Percentiles rank a stretch among this genome's conserved stretches.
Evolutionary conservation across 2,113 vertebrate genomes (phyloP).

Genomic region (Entosphenus tridentatus): DNA sequence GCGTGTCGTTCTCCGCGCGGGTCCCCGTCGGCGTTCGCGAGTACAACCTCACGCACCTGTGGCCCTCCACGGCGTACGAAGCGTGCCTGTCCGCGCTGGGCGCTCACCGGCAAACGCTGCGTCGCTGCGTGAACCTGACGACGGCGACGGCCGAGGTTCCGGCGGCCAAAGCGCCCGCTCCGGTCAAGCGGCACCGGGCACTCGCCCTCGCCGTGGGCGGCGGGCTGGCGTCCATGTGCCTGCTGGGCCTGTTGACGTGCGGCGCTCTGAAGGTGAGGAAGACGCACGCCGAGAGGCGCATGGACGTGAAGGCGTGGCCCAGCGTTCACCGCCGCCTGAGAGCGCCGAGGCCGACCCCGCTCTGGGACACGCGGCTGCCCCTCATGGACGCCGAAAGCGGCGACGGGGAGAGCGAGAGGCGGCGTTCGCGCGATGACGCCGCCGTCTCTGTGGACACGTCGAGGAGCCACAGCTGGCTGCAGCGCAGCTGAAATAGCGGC

Average conservation of each 20-base stretch:
- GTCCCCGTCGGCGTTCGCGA: conserved; percentile 37
- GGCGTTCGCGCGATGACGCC: no score
- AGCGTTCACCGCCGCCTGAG: no score
- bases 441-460: no score
- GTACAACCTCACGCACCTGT: conserved; percentile 41
- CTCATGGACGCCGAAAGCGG: no score
- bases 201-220: background rate
- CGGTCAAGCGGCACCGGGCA: background rate
- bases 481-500: no score
- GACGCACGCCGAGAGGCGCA: no score
- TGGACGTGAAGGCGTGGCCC: no score
- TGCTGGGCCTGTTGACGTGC: background rate
- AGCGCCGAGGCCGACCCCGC: no score
- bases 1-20: conserved; percentile 40
- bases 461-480: no score
- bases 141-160: conserved; percentile 35
- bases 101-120: conserved; percentile 56
- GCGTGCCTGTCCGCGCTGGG: conserved; percentile 38
- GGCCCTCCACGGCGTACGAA: conserved; percentile 31
- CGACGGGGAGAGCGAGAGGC: no score
- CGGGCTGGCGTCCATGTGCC: background rate
- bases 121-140: conserved; percentile 75
- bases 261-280: background rate
- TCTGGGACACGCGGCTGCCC: no score
- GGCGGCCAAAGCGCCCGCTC: background rate